Evolutionary conservation across 2,888 invertebrate genomes (phyloP), one percentile per base, ranked within the genome.

Genomic region (Orthosia cruda): DNA sequence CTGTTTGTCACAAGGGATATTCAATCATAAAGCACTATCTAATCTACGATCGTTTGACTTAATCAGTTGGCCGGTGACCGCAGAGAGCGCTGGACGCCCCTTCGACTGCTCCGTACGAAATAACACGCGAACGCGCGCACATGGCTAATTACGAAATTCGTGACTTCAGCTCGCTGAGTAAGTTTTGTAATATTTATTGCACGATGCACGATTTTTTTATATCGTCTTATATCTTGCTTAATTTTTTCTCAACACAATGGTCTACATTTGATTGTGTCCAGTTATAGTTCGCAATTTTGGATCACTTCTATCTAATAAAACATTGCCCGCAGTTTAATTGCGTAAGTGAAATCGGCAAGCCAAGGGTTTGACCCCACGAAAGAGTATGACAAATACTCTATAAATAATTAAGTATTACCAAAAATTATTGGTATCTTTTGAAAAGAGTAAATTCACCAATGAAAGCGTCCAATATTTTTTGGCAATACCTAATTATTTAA

Each of bases 1-100:
- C 71, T 77, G 81, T 80, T 77, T 69, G 81, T 83, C 86, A 89
- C 90, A 91, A 91, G 89, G 89, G 89, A 91, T 91, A 91, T 92
- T 92, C 92, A 94, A 94, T 95, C 91, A 91, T 90, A 91, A 91
- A 88, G 88, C 89, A 90, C 89, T 92, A 93, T 93, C 92, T 95
- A 94, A 95, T 96, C 94, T 94, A 91, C 91, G 91, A 95, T 94
- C 92, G 92, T 94, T 94, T 91, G 90, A 87, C 81, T 88, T 92
- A 93, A 95, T 95, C 95, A 96, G 95, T 96, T 91, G 93, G 92
- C 87, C 93, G 93, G 90, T 92, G 94, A 94, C 93, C 93, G 93
- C 91, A 84, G 87, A 79, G 84, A 83, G 88, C 83, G 86, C 76
- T 82, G 90, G 88, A 87, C 93, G 92, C 88, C 85, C 70, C 81